Conservation (phyloP, 2,888 invertebrate species). For the Rambutsinella grinnellia region DNA sequence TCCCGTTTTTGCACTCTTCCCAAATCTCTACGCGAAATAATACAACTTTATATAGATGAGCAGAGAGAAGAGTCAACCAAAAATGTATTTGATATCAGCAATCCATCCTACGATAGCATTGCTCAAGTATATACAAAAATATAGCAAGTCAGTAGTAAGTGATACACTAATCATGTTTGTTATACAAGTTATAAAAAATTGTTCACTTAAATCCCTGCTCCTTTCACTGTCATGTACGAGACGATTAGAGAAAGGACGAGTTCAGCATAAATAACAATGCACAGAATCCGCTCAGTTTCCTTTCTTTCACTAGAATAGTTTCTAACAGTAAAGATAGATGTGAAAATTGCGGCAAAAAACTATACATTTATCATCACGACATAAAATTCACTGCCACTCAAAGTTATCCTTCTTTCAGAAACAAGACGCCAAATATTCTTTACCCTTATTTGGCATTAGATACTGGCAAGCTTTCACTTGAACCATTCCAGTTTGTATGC, state of each 20-base stretch:
- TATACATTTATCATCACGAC: neutral
- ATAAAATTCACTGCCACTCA: neutral
- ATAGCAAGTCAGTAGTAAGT: neutral
- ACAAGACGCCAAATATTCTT: neutral
- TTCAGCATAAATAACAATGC: neutral
- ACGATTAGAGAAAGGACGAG: neutral
- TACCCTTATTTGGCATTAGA: too few relatives aligned
- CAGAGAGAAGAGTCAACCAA: neutral
- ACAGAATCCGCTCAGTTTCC: neutral
- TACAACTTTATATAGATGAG: neutral
- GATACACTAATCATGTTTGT: neutral
- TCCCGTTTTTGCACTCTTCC: constrained; percentile 14
- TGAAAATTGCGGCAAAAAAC: neutral
- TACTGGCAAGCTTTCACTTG: too few relatives aligned
- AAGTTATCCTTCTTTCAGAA: neutral
- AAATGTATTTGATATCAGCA: neutral
- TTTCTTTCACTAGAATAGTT: neutral
- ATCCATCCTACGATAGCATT: neutral
- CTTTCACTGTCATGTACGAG: neutral
- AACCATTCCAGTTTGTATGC: too few relatives aligned
- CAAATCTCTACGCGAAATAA: neutral
- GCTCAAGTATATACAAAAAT: neutral
- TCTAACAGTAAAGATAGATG: neutral
- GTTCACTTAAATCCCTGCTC: neutral
- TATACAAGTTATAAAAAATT: neutral